Evolutionary conservation across 2,113 vertebrate genomes (phyloP).

Genomic region (Hemiprocne comata): DNA sequence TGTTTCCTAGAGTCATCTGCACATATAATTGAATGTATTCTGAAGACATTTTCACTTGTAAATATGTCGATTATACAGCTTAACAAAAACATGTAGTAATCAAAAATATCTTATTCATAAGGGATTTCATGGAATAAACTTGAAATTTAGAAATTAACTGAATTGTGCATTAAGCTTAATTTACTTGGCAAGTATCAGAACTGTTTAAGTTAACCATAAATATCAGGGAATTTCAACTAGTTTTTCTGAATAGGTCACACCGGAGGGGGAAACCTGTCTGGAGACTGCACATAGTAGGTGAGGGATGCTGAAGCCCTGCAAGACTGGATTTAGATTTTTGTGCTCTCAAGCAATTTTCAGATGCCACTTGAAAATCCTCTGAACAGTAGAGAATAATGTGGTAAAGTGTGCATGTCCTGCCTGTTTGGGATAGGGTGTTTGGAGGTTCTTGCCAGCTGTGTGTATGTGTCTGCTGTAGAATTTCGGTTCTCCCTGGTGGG

Average conservation of each 20-base stretch:
- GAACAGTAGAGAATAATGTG: not conserved
- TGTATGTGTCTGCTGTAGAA: not conserved
- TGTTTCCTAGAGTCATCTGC: not conserved
- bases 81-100: not conserved
- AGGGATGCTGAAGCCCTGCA: not conserved
- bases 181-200: not conserved
- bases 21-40: not conserved
- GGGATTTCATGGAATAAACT: not conserved
- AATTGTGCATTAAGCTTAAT: not conserved
- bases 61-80: not conserved
- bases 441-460: not conserved
- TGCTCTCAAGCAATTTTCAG: not conserved
- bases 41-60: not conserved
- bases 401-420: accelerated
- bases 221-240: not conserved
- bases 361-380: not conserved
- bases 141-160: not conserved
- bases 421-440: not conserved
- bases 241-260: not conserved
- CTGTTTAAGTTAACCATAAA: not conserved
- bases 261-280: not conserved
- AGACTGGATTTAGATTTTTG: not conserved
- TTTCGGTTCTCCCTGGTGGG: not conserved
- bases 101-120: not conserved
- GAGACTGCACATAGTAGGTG: not conserved